phyloP scores from a whole-genome alignment of 2,113 vertebrate species.

The Scatophagus argus region DNA sequence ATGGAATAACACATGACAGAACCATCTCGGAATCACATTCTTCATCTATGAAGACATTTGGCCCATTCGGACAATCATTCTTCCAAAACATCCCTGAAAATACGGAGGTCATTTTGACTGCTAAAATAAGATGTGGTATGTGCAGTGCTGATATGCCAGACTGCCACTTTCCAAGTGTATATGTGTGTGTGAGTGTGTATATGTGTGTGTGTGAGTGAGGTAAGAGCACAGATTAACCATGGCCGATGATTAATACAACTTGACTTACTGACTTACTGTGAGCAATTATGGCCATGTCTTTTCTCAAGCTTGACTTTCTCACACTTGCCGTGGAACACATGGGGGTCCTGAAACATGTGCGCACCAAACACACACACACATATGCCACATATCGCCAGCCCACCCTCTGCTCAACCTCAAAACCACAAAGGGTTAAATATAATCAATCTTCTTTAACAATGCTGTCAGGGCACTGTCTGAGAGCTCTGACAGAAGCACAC shows the following conservation, averaged over 20 bases:
- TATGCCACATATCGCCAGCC: slow-evolving; percentile 72
- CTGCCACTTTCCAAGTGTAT: slow-evolving; percentile 52
- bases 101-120: slow-evolving; percentile 69
- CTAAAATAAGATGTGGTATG: slow-evolving; percentile 66
- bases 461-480: slow-evolving; percentile 80
- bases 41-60: slow-evolving; percentile 71
- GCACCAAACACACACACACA: slow-evolving; percentile 68
- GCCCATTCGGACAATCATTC: slow-evolving; percentile 63
- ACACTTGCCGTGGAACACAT: slow-evolving; percentile 66
- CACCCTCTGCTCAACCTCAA: slow-evolving; percentile 79
- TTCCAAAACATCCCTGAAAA: slow-evolving; percentile 69
- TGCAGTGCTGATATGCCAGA: slow-evolving; percentile 61
- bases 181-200: slow-evolving; percentile 38
- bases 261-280: slow-evolving; percentile 83
- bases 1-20: slow-evolving; percentile 78
- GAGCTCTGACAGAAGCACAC: slow-evolving; percentile 70
- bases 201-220: slow-evolving; percentile 64
- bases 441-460: slow-evolving; percentile 85
- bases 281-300: slow-evolving; percentile 82
- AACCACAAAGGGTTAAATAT: slow-evolving; percentile 85
- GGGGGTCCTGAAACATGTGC: slow-evolving; percentile 78
- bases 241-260: slow-evolving; percentile 81
- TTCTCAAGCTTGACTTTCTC: slow-evolving; percentile 81
- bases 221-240: slow-evolving; percentile 78
- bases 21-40: slow-evolving; percentile 74